Percentiles rank a stretch among this genome's conserved stretches.
phyloP scores from a whole-genome alignment of 2,888 invertebrate genomes.

The Torymus aiolomorphi region DNA sequence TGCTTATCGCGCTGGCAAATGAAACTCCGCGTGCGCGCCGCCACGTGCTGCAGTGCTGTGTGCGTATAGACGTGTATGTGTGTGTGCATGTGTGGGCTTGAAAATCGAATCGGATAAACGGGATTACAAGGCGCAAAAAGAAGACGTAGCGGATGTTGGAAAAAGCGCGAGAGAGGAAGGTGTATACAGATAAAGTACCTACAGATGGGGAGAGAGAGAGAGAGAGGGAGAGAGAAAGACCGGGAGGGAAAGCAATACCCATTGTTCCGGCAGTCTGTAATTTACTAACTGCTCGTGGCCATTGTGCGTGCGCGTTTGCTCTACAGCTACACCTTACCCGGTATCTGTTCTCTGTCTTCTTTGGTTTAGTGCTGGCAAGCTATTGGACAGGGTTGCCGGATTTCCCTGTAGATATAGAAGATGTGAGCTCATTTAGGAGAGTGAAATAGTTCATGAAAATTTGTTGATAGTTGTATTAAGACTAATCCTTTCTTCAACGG shows the following conservation, averaged over 20 bases:
- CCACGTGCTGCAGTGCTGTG: no score
- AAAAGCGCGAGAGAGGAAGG: neutral
- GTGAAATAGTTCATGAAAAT: no score
- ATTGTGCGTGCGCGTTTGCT: slow-evolving; percentile 65
- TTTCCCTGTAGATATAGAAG: no score
- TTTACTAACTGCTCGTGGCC: slow-evolving; percentile 70
- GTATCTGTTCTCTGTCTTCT: slow-evolving; percentile 39
- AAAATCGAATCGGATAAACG: neutral
- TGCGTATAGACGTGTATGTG: no score
- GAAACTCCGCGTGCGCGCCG: no score
- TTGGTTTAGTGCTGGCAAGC: neutral
- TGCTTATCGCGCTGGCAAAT: no score
- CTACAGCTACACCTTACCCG: slow-evolving; percentile 60
- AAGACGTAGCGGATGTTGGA: neutral
- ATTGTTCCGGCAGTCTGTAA: slow-evolving; percentile 68
- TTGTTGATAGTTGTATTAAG: no score
- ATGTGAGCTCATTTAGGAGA: no score
- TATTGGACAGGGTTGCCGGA: no score
- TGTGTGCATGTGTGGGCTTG: no score
- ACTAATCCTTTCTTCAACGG: no score
- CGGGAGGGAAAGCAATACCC: slow-evolving; percentile 42
- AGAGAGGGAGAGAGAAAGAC: slow-evolving; percentile 30
- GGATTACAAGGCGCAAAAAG: neutral
- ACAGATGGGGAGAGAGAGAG: slow-evolving; percentile 3
- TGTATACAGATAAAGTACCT: neutral